Percentiles rank a stretch among this genome's conserved stretches.
phyloP scores from a whole-genome alignment of 1,140 invertebrate species.

The Adoxophyes honmai region DNA sequence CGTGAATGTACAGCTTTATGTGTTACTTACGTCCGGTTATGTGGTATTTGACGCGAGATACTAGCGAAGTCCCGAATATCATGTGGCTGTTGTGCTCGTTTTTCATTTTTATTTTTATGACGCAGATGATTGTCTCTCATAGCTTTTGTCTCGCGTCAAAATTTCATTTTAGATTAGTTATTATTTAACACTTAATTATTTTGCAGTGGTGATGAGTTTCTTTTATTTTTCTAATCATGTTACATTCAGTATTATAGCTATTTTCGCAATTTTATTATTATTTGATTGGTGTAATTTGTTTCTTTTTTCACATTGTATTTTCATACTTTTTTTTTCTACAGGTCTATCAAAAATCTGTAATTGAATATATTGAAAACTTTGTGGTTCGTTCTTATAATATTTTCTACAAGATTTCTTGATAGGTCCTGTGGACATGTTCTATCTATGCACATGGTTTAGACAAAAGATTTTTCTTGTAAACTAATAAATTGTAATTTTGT shows the following conservation, averaged over 20 bases:
- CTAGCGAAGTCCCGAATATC: background rate
- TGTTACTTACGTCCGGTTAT: constrained; percentile 4
- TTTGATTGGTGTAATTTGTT: constrained; percentile 6
- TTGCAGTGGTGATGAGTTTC: constrained; percentile 9
- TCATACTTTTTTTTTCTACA: background rate
- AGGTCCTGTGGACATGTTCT: no score
- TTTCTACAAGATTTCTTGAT: no score
- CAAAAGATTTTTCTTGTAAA: no score
- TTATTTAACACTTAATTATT: constrained; percentile 5
- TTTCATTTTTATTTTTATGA: background rate
- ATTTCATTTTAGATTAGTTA: background rate
- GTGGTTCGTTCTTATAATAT: no score
- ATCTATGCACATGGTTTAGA: no score
- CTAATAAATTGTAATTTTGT: no score
- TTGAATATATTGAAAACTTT: no score
- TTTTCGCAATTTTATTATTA: background rate
- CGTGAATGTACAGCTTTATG: constrained; percentile 21
- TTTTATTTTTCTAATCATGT: constrained; percentile 8
- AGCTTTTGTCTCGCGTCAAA: constrained; percentile 15
- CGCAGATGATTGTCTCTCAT: constrained; percentile 10
- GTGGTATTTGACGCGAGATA: constrained; percentile 8
- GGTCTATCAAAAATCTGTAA: background rate
- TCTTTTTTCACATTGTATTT: constrained; percentile 4
- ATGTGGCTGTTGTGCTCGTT: constrained; percentile 3
- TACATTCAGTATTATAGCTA: background rate